A percentile compares a stretch with the other conserved stretches of the same genome.
Evolutionary conservation across 2,797 vertebrate species (phyloP).

Genomic region (Moxostoma hubbsi): DNA sequence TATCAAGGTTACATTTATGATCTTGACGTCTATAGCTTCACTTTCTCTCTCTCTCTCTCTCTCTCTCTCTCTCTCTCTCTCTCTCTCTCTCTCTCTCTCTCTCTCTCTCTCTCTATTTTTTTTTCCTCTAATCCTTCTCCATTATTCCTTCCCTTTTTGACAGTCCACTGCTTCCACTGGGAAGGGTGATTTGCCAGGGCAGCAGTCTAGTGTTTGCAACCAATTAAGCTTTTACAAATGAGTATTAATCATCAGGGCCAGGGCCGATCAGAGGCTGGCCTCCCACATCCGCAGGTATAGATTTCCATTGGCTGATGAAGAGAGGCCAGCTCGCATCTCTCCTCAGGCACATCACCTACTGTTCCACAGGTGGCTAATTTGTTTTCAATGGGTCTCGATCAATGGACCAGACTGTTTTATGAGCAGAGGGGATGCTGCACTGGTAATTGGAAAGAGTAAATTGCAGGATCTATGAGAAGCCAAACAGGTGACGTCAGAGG

Average conservation of each 20-base stretch:
- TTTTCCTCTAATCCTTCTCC: background rate
- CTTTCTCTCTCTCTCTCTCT: too few relatives aligned
- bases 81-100: too few relatives aligned
- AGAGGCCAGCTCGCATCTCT: conserved; percentile 45
- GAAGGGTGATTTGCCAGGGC: conserved; percentile 53
- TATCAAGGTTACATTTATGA: too few relatives aligned
- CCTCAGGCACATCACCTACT: conserved; percentile 39
- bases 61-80: too few relatives aligned
- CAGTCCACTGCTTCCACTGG: conserved; percentile 39
- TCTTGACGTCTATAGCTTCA: background rate
- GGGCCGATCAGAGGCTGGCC: conserved; percentile 47
- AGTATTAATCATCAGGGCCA: conserved; percentile 63
- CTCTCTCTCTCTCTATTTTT: too few relatives aligned
- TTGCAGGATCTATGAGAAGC: conserved; percentile 66
- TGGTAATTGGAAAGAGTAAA: conserved; percentile 85
- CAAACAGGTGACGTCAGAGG: conserved; percentile 52
- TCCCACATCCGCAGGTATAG: conserved; percentile 56
- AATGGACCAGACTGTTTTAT: conserved; percentile 53
- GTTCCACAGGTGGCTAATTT: conserved; percentile 56
- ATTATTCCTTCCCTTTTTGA: too few relatives aligned
- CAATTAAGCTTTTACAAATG: conserved; percentile 64
- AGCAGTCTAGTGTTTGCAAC: conserved; percentile 47
- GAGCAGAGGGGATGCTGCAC: conserved; percentile 59
- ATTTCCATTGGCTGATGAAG: conserved; percentile 50
- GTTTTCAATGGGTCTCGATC: conserved; percentile 59